Evolutionary conservation across 2,888 invertebrate genomes (phyloP), one percentile per base, ranked within the genome.

Genomic region (Alloplasta piceator): DNA sequence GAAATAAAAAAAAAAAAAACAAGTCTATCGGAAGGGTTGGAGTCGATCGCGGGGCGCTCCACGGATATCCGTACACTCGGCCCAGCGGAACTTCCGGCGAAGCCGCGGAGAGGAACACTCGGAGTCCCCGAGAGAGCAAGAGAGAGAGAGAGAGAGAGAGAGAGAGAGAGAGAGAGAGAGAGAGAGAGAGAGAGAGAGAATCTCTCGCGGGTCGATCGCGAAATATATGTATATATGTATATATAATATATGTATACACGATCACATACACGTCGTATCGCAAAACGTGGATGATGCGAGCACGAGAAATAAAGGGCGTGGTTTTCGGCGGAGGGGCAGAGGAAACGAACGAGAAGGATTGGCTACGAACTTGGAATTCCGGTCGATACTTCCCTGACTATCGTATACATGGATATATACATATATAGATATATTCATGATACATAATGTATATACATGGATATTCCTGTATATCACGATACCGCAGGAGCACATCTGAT

Each of bases 301-400:
- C 90, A 90, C 89, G 90, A 74, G 74, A 92, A 91, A 91, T 92
- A 91, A 92, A 92, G 92, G 92, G 92, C 92, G 92, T 92, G 92
- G 92, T 92, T 92, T 92, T 90, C 61, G 89, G 88, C 88, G 90
- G 89, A 87, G 89, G 84, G 78, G 77, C 52, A 66, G 78, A 77
- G 80, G 72, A 70, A 77, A 61, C 50, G 74, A 81, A 81, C 68
- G 81, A 78, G 90, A 89, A 89, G 91, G 92, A 92, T 92, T 91
- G 92, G 92, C 91, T 91, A 89, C 89, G 89, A 90, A 90, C 89
- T 91, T 90, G 90, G 89, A 89, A 88, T 89, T 87, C 89, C 90
- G 92, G 92, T 92, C 92, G 92, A 92, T 92, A 92, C 89, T 88
- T 87, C 89, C 87, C 78, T 78, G 74, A 81, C 76, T 81, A 73